Percentiles rank a stretch among this genome's conserved stretches.
These are phyloP conservation scores for Paelopatides confundens DNA, from an alignment of 53 echinoderm and acorn worm species.

Conservation along the genomic window DNA sequence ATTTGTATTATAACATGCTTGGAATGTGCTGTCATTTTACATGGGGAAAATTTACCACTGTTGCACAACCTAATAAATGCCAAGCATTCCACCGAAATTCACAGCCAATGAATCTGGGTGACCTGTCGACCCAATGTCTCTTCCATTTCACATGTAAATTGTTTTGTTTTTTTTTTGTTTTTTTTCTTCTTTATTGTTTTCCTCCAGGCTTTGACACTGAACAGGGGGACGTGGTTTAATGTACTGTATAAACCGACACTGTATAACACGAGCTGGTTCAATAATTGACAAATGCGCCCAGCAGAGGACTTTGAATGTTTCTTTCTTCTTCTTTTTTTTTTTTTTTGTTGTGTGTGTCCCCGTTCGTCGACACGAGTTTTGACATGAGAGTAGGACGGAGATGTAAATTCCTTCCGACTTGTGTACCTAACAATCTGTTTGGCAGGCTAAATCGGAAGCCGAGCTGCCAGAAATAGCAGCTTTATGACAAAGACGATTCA, in stretches of 20 bases:
- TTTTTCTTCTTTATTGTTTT: neutral
- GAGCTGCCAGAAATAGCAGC: slow-evolving; percentile 25
- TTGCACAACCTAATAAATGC: slow-evolving; percentile 41
- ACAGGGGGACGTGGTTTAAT: neutral
- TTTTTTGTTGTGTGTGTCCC: too few species aligned
- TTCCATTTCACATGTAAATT: neutral
- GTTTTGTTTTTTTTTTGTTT: too few species aligned
- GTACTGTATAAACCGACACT: neutral
- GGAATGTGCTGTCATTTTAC: slow-evolving; percentile 34
- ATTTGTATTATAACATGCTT: slow-evolving; percentile 25
- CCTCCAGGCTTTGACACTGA: neutral
- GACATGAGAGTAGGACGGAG: too few species aligned
- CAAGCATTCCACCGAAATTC: slow-evolving; percentile 31
- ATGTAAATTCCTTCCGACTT: neutral
- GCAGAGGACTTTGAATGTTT: too few species aligned
- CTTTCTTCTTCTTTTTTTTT: too few species aligned
- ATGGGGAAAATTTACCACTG: slow-evolving; percentile 32
- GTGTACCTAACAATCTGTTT: neutral
- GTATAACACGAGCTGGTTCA: too few species aligned
- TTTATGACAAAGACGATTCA: neutral
- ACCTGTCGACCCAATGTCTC: slow-evolving; percentile 15
- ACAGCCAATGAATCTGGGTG: slow-evolving; percentile 15
- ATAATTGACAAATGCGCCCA: too few species aligned
- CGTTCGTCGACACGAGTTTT: too few species aligned
- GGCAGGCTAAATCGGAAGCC: slow-evolving; percentile 5